Percentiles rank a stretch among this genome's conserved stretches.
Conservation (phyloP, 1,140 invertebrate genomes). For the Coelopa frigida region DNA sequence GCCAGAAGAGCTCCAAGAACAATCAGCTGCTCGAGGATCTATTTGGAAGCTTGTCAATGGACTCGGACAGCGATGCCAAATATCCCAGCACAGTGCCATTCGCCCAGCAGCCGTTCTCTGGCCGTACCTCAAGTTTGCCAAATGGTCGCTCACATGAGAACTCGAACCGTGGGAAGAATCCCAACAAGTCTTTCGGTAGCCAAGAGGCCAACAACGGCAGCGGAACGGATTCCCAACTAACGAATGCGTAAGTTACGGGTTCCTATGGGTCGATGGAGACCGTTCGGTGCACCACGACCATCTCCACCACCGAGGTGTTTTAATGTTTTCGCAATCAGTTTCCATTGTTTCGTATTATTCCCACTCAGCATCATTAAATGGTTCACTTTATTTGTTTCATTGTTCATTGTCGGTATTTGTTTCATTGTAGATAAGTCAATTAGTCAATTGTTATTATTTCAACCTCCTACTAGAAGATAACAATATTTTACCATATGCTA, state of each 20-base stretch:
- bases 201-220: conserved; percentile 38
- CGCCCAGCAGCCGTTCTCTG: conserved; percentile 21
- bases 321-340: too few species aligned
- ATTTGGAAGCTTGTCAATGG: conserved; percentile 40
- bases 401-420: too few species aligned
- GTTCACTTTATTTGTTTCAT: too few species aligned
- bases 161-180: conserved; percentile 10
- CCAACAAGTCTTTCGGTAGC: conserved; percentile 25
- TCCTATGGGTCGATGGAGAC: too few species aligned
- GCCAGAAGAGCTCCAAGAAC: conserved; percentile 26
- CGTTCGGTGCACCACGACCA: too few species aligned
- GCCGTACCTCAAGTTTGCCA: conserved; percentile 19
- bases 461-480: too few species aligned
- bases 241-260: conserved; percentile 39
- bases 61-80: conserved; percentile 37
- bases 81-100: conserved; percentile 41
- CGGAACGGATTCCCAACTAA: conserved; percentile 31
- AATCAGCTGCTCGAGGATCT: conserved; percentile 41
- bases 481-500: too few species aligned
- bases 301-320: too few species aligned
- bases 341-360: too few species aligned
- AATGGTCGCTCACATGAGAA: conserved; percentile 26
- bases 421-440: too few species aligned
- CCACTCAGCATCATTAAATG: too few species aligned
- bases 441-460: too few species aligned